A percentile compares a stretch with the other conserved stretches of the same genome.
Conservation (phyloP, 2,888 invertebrate genomes). For the Physocephala rufipes region DNA sequence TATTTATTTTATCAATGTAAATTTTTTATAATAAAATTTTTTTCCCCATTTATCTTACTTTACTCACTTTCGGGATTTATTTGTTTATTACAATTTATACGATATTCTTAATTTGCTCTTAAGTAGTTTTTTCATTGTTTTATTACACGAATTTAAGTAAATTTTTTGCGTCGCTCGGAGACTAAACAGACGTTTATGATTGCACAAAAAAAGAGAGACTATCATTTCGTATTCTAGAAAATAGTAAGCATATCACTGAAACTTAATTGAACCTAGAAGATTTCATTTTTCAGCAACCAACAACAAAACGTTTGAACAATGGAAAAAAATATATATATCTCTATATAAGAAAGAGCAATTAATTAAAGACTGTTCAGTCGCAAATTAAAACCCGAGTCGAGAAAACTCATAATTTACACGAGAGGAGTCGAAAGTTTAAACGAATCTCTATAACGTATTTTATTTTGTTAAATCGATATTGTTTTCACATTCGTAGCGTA, state of each 20-base stretch:
- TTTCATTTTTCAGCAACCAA: conserved; percentile 16
- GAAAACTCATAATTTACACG: conserved; percentile 6
- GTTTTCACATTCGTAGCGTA: not conserved
- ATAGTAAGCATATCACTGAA: conserved; percentile 10
- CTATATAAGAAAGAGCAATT: conserved; percentile 62
- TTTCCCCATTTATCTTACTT: too few species aligned
- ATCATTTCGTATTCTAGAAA: not conserved
- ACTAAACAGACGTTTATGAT: too few species aligned
- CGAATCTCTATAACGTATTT: conserved; percentile 30
- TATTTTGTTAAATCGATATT: not conserved
- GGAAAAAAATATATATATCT: conserved; percentile 26
- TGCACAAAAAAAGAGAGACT: too few species aligned
- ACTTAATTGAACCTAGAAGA: conserved; percentile 23
- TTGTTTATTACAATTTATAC: too few species aligned
- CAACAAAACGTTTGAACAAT: conserved; percentile 16
- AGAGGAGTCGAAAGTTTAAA: conserved; percentile 2
- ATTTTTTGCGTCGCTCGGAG: too few species aligned
- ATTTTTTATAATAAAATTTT: too few species aligned
- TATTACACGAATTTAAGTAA: too few species aligned
- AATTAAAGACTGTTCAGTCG: conserved; percentile 60
- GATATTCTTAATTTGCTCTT: too few species aligned
- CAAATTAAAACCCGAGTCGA: conserved; percentile 47
- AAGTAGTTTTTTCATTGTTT: too few species aligned
- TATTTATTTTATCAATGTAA: too few species aligned
- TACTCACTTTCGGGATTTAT: too few species aligned